A percentile compares a stretch with the other conserved stretches of the same genome.
Evolutionary conservation across 2,888 invertebrate species (phyloP).

Genomic region (Agrypnus murinus): DNA sequence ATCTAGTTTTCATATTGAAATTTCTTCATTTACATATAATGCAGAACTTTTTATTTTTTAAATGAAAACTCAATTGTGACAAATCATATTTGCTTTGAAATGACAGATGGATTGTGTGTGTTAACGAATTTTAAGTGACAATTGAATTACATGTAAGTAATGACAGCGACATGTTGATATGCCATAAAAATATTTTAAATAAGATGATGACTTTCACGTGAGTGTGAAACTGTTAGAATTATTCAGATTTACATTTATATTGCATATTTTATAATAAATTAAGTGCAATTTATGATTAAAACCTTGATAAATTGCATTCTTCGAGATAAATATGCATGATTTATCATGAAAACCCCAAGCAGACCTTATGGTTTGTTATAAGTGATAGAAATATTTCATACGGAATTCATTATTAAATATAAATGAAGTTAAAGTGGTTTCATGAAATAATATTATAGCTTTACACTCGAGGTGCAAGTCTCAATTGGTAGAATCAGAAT

Average conservation of each 20-base stretch:
- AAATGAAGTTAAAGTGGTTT: neutral
- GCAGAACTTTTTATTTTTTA: neutral
- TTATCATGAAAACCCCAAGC: neutral
- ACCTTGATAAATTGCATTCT: slow-evolving; percentile 1
- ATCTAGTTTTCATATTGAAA: slow-evolving; percentile 18
- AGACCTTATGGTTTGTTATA: neutral
- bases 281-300: neutral
- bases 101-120: too few relatives aligned
- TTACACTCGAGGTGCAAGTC: neutral
- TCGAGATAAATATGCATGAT: neutral
- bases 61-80: neutral
- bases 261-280: neutral
- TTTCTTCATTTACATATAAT: slow-evolving; percentile 15
- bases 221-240: neutral
- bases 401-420: neutral
- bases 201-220: too few relatives aligned
- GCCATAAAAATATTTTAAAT: too few relatives aligned
- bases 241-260: neutral
- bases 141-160: too few relatives aligned
- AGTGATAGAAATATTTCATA: too few relatives aligned
- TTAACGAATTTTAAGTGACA: too few relatives aligned
- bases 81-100: neutral
- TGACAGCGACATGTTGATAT: too few relatives aligned
- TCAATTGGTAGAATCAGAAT: neutral
- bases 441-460: neutral